Base-by-base conservation (phyloP, 1,140 invertebrate species). In the Condylostylus longicornis region DNA sequence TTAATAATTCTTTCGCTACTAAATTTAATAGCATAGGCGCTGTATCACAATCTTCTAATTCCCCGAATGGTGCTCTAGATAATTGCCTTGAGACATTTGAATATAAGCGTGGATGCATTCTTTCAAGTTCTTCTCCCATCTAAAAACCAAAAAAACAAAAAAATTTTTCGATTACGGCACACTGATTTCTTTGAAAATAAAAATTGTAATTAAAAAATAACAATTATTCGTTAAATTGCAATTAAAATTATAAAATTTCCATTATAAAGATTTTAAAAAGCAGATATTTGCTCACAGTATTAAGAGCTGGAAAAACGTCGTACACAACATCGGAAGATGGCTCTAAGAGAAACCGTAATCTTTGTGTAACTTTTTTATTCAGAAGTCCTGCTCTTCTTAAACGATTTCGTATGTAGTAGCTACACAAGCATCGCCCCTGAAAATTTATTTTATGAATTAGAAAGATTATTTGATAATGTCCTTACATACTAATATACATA, bases 51-150 rank as follows among this genome's bases (percentile, higher is more conserved):
- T 68, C 64, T 41, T 71, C 63, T 23, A 59, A 46, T 12, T 67
- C 64, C 2, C 64, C 64, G 2, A 66, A 69, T 1, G 64, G 63
- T 1, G 62, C 53, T 4, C 54, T 43, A 5, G 58, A 58, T 9
- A 72, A 51, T 53, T 78, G 75, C 25, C 74, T 53, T 0, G 66
- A 65, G 10, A 79, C 62, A 28, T 70, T 70, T 17, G 61, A 62
- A 49, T 68, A 79, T 2, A 77, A 48, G 36, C 73, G 71, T 1
- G 77, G 75, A 55, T 79, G 66, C 56, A 73, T 68, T 21, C 76
- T 64, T 49, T 82, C 78, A 29, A 79, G 52, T 44, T 60, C 57
- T 43, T 60, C 54, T 14, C 56, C 54, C 53, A 59, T 58, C 57
- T 60, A 20, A 5, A 34, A 41, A 17, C 12, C 4, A 25, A 18